Conservation (phyloP, 2,888 invertebrate genomes). For the Dichetophora obliterata region DNA sequence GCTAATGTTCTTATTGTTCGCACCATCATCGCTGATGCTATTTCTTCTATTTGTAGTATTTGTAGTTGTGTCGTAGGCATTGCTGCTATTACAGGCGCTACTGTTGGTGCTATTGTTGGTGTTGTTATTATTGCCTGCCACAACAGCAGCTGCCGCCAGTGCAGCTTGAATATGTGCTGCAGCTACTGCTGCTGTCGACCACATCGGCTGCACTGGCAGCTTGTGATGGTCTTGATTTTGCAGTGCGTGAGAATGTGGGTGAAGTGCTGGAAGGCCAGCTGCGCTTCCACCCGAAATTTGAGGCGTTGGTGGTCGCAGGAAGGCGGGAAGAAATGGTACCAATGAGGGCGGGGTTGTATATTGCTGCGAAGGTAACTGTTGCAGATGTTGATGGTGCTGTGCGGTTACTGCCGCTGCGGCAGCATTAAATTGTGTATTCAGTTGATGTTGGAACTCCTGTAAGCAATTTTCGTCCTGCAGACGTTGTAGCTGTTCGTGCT, state of each 20-base stretch:
- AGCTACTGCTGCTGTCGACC: constrained; percentile 77
- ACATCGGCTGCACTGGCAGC: constrained; percentile 62
- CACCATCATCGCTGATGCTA: constrained; percentile 19
- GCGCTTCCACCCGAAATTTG: background rate
- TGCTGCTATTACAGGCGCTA: constrained; percentile 25
- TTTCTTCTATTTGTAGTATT: background rate
- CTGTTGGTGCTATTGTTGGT: constrained; percentile 30
- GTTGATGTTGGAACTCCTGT: constrained; percentile 65
- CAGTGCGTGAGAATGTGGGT: constrained; percentile 54
- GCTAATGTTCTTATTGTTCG: constrained; percentile 54
- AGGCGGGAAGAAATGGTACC: constrained; percentile 65
- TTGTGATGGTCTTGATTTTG: constrained; percentile 49
- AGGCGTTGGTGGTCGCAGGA: constrained; percentile 61
- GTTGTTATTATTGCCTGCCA: constrained; percentile 45
- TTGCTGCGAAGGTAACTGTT: constrained; percentile 17
- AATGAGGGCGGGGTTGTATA: constrained; percentile 50
- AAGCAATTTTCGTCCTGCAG: constrained; percentile 62
- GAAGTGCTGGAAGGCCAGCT: constrained; percentile 47
- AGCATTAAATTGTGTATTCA: constrained; percentile 60
- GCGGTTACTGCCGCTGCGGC: constrained; percentile 47
- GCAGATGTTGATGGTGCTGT: constrained; percentile 43
- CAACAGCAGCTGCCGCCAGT: constrained; percentile 63
- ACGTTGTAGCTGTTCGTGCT: constrained; percentile 62
- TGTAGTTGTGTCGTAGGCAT: constrained; percentile 16
- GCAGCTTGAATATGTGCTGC: constrained; percentile 76